Conservation (phyloP, 2,113 vertebrate species). For the Campylorhamphus procurvoides region DNA sequence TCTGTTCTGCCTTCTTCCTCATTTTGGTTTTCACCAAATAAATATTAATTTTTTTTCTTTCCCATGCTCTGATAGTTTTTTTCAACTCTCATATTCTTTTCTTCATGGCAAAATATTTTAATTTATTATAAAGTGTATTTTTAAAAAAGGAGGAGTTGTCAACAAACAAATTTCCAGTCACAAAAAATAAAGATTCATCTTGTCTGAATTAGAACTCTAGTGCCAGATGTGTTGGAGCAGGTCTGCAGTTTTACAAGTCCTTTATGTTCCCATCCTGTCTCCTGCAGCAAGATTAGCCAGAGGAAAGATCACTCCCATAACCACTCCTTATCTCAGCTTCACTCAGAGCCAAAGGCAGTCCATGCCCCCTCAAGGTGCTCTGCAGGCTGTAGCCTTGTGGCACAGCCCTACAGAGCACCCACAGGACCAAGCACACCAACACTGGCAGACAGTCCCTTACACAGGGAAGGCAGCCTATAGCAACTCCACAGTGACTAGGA, state of each 20-base stretch:
- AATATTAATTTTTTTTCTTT: background rate
- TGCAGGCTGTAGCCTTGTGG: background rate
- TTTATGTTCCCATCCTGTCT: background rate
- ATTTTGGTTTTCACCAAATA: background rate
- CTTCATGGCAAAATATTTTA: background rate
- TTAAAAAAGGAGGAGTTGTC: background rate
- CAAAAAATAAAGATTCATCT: background rate
- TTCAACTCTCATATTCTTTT: background rate
- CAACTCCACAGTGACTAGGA: fast-evolving
- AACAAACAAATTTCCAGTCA: background rate
- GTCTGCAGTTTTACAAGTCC: background rate
- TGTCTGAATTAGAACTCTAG: background rate
- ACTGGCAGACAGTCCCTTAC: too few species aligned
- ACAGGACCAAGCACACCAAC: background rate
- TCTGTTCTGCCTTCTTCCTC: background rate
- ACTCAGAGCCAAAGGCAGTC: background rate
- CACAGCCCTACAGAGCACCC: background rate
- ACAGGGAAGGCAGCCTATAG: background rate
- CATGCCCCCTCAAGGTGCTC: background rate
- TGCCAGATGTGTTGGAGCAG: background rate
- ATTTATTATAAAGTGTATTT: background rate
- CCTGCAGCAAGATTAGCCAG: background rate
- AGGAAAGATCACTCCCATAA: background rate
- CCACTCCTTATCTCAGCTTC: background rate
- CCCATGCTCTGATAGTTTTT: background rate